These are phyloP conservation scores for Steatornis caripensis DNA, from an alignment of 2,113 vertebrate species.

Conservation along the genomic window DNA sequence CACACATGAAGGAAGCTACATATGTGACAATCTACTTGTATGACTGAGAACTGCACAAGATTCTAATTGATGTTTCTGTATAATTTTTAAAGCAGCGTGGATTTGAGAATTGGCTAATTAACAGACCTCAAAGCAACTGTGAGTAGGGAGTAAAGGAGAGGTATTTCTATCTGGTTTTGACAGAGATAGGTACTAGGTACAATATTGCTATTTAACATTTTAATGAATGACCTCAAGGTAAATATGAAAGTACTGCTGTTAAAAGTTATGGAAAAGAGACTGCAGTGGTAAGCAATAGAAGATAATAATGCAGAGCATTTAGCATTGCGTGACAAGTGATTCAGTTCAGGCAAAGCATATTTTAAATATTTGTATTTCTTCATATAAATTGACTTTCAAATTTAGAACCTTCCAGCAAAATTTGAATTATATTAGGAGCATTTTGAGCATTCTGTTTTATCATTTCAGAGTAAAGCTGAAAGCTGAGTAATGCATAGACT, in stretches of 20 bases:
- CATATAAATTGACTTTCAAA: neutral
- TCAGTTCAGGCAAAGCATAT: neutral
- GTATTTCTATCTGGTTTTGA: neutral
- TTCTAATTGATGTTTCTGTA: neutral
- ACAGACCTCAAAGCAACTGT: neutral
- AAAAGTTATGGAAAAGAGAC: neutral
- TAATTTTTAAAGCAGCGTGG: neutral
- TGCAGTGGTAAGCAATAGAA: neutral
- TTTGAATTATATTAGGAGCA: neutral
- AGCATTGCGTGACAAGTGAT: neutral
- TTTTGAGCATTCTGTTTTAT: neutral
- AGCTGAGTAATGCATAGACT: neutral
- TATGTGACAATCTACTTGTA: neutral
- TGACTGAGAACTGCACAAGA: neutral
- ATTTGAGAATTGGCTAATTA: neutral
- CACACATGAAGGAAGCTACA: neutral
- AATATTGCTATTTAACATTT: neutral
- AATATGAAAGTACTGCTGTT: neutral
- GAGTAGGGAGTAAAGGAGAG: neutral
- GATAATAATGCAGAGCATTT: neutral
- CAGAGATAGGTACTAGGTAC: neutral
- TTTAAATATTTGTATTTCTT: neutral
- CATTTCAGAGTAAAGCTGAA: neutral
- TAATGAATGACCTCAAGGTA: neutral
- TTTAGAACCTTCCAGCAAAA: neutral